Evolutionary conservation across 1,140 invertebrate genomes (phyloP).

Genomic region (Zaprionus inermis): DNA sequence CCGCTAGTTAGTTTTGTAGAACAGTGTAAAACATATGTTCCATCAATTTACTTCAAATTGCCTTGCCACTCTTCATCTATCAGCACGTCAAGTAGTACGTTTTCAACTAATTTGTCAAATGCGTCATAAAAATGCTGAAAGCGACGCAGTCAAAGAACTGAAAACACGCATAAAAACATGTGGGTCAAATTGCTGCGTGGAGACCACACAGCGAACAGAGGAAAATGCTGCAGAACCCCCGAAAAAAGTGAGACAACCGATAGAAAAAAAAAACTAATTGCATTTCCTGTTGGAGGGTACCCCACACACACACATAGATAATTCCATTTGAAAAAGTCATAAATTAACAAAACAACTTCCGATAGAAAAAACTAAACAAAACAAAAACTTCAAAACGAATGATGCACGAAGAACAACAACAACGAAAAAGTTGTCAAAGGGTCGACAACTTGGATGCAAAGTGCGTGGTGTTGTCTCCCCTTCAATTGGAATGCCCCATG

Average conservation of each 20-base stretch:
- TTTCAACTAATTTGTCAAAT: slow-evolving; percentile 57
- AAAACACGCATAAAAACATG: slow-evolving; percentile 38
- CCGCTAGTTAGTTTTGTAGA: not conserved
- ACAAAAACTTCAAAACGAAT: slow-evolving; percentile 41
- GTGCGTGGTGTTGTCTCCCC: slow-evolving; percentile 16
- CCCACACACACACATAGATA: slow-evolving; percentile 19
- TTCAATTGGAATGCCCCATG: slow-evolving; percentile 18
- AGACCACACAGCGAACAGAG: slow-evolving; percentile 22
- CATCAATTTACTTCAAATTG: slow-evolving; percentile 26
- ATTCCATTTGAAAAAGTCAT: slow-evolving; percentile 56
- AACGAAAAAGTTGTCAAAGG: slow-evolving; percentile 50
- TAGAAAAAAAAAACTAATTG: slow-evolving; percentile 48
- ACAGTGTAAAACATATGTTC: slow-evolving; percentile 15
- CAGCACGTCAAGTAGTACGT: slow-evolving; percentile 39
- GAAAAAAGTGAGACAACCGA: slow-evolving; percentile 10
- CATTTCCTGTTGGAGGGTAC: slow-evolving; percentile 51
- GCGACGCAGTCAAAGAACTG: slow-evolving; percentile 5
- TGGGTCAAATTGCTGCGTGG: slow-evolving; percentile 34
- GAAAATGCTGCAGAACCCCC: slow-evolving; percentile 36
- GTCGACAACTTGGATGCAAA: slow-evolving; percentile 38
- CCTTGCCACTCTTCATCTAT: slow-evolving; percentile 31
- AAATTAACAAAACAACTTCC: slow-evolving; percentile 61
- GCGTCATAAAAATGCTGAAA: slow-evolving; percentile 44
- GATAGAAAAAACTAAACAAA: slow-evolving; percentile 37
- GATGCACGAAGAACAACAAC: slow-evolving; percentile 44